Evolutionary conservation across 1,140 invertebrate species (phyloP).

Genomic region (Ceratoteleas bidentatus): DNA sequence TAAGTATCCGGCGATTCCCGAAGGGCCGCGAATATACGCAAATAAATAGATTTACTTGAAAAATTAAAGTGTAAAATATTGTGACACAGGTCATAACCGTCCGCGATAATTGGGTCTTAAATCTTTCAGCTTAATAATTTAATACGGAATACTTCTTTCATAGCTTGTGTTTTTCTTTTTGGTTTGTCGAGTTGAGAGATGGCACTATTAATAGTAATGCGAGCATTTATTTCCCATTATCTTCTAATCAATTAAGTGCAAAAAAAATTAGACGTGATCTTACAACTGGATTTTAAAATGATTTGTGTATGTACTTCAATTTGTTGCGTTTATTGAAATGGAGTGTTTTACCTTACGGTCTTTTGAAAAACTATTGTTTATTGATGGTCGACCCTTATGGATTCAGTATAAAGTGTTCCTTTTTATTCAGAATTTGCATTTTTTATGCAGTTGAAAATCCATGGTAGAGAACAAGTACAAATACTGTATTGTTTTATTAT

Average conservation of each 20-base stretch:
- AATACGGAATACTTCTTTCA: background rate
- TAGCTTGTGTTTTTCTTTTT: background rate
- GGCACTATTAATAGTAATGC: background rate
- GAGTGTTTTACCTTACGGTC: no score
- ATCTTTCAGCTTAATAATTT: slow-evolving; percentile 12
- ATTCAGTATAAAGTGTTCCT: no score
- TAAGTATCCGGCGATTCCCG: slow-evolving; percentile 7
- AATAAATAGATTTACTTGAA: slow-evolving; percentile 20
- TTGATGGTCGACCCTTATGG: background rate
- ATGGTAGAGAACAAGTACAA: background rate
- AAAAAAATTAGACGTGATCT: background rate
- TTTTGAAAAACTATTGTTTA: background rate
- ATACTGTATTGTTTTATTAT: background rate
- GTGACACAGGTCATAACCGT: slow-evolving; percentile 12
- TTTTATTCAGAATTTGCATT: background rate
- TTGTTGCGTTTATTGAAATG: no score
- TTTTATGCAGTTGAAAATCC: background rate
- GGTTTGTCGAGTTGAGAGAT: background rate
- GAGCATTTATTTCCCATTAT: background rate
- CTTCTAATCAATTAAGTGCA: background rate
- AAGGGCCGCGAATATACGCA: slow-evolving; percentile 5
- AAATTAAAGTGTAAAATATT: slow-evolving; percentile 20
- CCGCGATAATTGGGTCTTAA: slow-evolving; percentile 6
- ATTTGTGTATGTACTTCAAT: no score
- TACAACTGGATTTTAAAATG: no score